Evolutionary conservation across 2,113 vertebrate genomes (phyloP), one percentile per base, ranked within the genome.

Genomic region (Dipodomys spectabilis): DNA sequence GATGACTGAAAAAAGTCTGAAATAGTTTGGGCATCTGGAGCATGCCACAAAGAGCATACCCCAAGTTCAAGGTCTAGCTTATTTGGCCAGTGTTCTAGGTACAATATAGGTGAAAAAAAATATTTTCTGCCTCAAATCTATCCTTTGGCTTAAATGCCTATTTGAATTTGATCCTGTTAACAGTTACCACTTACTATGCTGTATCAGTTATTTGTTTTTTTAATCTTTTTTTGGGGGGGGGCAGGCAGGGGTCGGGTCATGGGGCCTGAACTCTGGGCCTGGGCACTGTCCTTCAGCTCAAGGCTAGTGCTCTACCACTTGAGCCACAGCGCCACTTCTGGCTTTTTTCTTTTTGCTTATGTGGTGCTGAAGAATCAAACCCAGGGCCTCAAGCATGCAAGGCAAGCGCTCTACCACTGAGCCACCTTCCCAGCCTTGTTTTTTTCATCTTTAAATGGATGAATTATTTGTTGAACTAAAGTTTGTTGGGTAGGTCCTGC

Each of bases 41-140:
- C 2, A 0, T 10, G 49, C 39, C 53, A 88, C 67, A 12, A n/a
- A 75, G 10, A 57, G 7, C 0, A 57, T 6, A 8, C 0, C 22
- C 78, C 2, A 19, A 78, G 8, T 45, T 45, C 74, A 23, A 82
- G 27, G 25, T 60, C 74, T 22, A 2, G 19, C 16, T 30, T 73
- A 32, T n/a, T 86, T 7, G 77, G 60, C 23, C 39, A 74, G 45
- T 22, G 18, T 45, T 80, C 6, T 81, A 69, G 13, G 20, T 45
- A 68, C 44, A 81, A 68, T 80, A 73, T 13, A 80, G 35, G 53
- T 45, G 73, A 4, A 73, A 62, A 72, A 57, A 57, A 16, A 13
- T 16, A 57, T 80, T 78, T 86, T 90, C 30, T 64, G 65, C 49
- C 72, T 83, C 67, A 81, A 64, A 49, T 89, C 72, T 81, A 72